Evolutionary conservation across 2,113 vertebrate species (phyloP).

Genomic region (Dicaeum eximium): DNA sequence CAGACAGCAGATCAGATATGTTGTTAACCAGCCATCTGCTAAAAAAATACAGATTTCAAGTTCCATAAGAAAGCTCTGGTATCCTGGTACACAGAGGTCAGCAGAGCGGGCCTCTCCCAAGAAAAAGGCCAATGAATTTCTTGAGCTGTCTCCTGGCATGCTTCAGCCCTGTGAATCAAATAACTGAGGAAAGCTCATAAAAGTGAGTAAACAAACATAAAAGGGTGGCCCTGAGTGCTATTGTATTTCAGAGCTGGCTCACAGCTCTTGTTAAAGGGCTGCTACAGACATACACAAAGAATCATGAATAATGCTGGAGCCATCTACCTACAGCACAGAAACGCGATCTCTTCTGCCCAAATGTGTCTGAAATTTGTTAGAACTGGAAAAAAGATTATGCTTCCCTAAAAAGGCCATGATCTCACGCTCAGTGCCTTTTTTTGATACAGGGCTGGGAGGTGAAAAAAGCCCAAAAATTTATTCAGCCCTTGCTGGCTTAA

Average conservation of each 20-base stretch:
- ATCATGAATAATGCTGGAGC: conserved; percentile 66
- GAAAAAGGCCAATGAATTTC: background rate
- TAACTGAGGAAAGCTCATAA: conserved; percentile 62
- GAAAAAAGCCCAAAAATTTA: background rate
- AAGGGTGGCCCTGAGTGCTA: conserved; percentile 50
- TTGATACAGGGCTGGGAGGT: background rate
- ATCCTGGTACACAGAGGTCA: background rate
- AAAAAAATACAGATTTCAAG: background rate
- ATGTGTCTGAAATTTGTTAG: conserved; percentile 72
- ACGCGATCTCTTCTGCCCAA: conserved; percentile 70
- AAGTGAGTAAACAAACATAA: conserved; percentile 74
- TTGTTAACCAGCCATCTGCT: background rate
- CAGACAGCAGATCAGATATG: background rate
- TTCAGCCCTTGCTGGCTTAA: conserved; percentile 25
- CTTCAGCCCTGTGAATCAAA: conserved; percentile 46
- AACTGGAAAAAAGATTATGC: conserved; percentile 74
- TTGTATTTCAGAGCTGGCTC: conserved; percentile 68
- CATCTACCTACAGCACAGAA: conserved; percentile 74
- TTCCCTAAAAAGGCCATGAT: conserved; percentile 63
- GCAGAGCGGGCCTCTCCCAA: background rate
- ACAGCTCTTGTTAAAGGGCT: conserved; percentile 63
- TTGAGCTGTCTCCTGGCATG: conserved; percentile 40
- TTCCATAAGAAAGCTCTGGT: background rate
- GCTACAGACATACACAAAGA: conserved; percentile 67
- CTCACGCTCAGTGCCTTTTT: background rate